A percentile compares a stretch with the other conserved stretches of the same genome.
Evolutionary conservation across 2,113 vertebrate species (phyloP).

Genomic region (Propithecus coquereli): DNA sequence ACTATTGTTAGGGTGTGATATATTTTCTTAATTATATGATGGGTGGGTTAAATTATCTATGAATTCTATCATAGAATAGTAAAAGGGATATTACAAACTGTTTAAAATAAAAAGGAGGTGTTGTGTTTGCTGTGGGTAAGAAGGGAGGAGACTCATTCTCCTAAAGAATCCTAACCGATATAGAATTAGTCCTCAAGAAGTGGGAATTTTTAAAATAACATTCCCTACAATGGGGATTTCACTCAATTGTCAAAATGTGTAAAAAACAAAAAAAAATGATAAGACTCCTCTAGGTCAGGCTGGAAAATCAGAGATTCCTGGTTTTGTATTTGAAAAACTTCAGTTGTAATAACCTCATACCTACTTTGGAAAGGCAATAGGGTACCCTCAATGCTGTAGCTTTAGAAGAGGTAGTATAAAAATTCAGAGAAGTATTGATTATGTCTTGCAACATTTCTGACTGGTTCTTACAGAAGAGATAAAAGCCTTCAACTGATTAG

Average conservation of each 20-base stretch:
- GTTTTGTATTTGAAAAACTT: neutral
- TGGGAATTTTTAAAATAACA: slow-evolving; percentile 9
- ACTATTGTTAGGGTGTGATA: neutral
- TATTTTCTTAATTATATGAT: neutral
- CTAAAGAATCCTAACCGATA: neutral
- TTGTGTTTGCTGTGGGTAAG: neutral
- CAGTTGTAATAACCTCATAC: neutral
- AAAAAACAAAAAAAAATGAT: neutral
- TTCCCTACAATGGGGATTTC: neutral
- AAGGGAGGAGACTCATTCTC: neutral
- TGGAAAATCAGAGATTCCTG: neutral
- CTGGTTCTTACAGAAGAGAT: neutral
- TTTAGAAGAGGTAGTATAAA: neutral
- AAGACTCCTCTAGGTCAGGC: neutral
- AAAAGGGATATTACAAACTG: neutral
- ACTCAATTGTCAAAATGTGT: neutral
- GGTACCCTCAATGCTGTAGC: neutral
- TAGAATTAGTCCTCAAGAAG: neutral
- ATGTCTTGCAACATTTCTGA: neutral
- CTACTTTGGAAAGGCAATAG: neutral
- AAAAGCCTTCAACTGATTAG: neutral
- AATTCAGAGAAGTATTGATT: neutral
- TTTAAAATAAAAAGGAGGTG: neutral
- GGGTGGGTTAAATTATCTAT: neutral
- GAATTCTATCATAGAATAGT: neutral